Conservation (phyloP, 1,140 invertebrate species). For the Drosophila grimshawi region DNA sequence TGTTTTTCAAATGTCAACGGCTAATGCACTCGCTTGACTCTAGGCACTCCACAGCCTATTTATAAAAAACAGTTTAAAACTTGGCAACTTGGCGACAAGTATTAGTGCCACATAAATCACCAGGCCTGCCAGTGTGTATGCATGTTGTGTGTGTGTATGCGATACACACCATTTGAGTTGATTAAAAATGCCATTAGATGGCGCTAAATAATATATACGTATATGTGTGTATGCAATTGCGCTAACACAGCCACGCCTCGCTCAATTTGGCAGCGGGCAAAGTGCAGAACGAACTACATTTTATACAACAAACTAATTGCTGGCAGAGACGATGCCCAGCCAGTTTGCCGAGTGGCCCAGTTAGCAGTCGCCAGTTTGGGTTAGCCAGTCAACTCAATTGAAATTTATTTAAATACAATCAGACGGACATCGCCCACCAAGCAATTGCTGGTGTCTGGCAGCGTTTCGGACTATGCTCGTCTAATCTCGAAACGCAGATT, state of each 20-base stretch:
- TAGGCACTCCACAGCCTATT: slow-evolving; percentile 14
- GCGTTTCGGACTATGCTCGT: not conserved
- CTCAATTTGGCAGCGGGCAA: slow-evolving; percentile 51
- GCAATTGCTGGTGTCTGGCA: slow-evolving; percentile 33
- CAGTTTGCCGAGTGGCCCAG: slow-evolving; percentile 32
- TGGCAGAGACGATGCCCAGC: slow-evolving; percentile 21
- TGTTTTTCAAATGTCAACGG: not conserved
- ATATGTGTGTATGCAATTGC: slow-evolving; percentile 12
- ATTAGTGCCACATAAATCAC: slow-evolving; percentile 32
- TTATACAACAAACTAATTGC: slow-evolving; percentile 47
- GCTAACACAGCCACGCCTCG: slow-evolving; percentile 1
- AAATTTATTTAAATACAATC: slow-evolving; percentile 74
- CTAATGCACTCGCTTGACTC: slow-evolving; percentile 1
- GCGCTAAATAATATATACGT: slow-evolving; percentile 39
- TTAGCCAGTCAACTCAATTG: slow-evolving; percentile 61
- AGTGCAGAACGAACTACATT: slow-evolving; percentile 22
- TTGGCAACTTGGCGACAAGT: slow-evolving; percentile 27
- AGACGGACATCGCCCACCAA: slow-evolving; percentile 54
- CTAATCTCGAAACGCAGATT: slow-evolving; percentile 44
- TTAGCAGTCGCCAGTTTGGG: slow-evolving; percentile 23
- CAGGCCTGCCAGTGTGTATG: not conserved
- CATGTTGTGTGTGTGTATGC: slow-evolving; percentile 3
- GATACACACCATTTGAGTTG: slow-evolving; percentile 35
- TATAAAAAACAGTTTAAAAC: slow-evolving; percentile 18
- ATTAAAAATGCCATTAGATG: slow-evolving; percentile 49